A percentile compares a stretch with the other conserved stretches of the same genome.
Conservation (phyloP, 2,888 invertebrate genomes). For the Microctonus hyperodae region DNA sequence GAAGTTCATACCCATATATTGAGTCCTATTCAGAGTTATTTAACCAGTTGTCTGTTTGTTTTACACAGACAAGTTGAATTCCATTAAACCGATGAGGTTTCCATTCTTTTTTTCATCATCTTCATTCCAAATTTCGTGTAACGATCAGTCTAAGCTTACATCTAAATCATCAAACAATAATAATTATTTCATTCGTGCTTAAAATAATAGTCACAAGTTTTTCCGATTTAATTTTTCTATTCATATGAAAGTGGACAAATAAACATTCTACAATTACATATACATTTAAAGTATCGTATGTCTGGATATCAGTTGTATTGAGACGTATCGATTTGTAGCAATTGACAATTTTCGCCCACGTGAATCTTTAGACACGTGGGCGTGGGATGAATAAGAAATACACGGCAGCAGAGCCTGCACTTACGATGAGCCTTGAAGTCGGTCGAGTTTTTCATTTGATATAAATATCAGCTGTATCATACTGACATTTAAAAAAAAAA, state of each 20-base stretch:
- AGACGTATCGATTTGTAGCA: constrained; percentile 34
- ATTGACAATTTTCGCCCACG: constrained; percentile 35
- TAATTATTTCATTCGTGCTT: neutral
- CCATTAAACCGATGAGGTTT: neutral
- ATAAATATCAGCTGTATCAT: neutral
- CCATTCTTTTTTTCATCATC: neutral
- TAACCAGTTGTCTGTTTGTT: neutral
- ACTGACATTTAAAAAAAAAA: neutral
- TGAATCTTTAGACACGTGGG: constrained; percentile 33
- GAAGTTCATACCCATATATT: neutral
- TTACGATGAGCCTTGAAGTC: neutral
- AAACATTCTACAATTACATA: neutral
- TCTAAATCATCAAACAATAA: neutral
- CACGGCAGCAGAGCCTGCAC: constrained; percentile 5
- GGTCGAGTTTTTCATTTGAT: neutral
- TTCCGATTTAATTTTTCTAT: neutral
- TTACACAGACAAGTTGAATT: neutral
- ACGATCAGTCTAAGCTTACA: neutral
- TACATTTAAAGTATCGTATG: neutral
- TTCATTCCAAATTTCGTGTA: neutral
- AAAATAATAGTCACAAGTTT: neutral
- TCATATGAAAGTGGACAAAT: constrained; percentile 7
- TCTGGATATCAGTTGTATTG: constrained; percentile 12
- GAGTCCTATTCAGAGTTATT: neutral
- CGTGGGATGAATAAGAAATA: constrained; percentile 21